Evolutionary conservation across 2,888 invertebrate genomes (phyloP), one percentile per base, ranked within the genome.

Genomic region (Dermolepida albohirtum): DNA sequence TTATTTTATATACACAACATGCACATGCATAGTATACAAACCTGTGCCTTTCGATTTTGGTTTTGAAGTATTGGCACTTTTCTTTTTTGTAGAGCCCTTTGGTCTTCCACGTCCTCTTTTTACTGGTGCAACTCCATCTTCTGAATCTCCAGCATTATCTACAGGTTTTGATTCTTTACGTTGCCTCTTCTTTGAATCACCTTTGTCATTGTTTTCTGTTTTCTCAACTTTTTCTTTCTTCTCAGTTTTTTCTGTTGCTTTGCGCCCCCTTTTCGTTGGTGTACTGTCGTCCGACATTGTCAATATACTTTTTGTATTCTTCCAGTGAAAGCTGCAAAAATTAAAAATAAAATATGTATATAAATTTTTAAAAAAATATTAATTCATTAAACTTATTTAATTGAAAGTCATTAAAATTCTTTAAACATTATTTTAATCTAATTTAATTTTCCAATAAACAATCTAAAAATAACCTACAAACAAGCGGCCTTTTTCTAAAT

Each of bases 71-170:
- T 80, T 78, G 8, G 71, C 64, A 78, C 84, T 85, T 79, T 85
- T 86, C 79, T 80, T 83, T 78, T 86, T 87, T 51, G 83, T 84
- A 59, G 85, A 82, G 22, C 87, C 87, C 76, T 87, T 87, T 34
- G 87, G 87, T 70, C 87, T 80, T 49, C 87, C 87, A 44, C 87
- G 83, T 8, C 87, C 87, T 62, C 87, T 78, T 75, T 87, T 87
- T 17, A 84, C 85, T 44, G 86, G 85, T 10, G 78, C 72, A 5
- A 76, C 74, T 5, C 75, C 77, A 49, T 80, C 79, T 8, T 79
- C 80, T 5, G 62, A 51, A 43, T 67, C 66, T n/a, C 52, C 69
- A 10, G 52, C 69, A 40, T 22, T 75, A 10, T 77, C 78, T 57
- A 76, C 78, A 29, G 69, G 72, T 66, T 73, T 76, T 5, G 67